These are phyloP conservation scores for Astreopora myriophthalma DNA, from an alignment of 64 coral and sea anemone species.

Conservation along the genomic window DNA sequence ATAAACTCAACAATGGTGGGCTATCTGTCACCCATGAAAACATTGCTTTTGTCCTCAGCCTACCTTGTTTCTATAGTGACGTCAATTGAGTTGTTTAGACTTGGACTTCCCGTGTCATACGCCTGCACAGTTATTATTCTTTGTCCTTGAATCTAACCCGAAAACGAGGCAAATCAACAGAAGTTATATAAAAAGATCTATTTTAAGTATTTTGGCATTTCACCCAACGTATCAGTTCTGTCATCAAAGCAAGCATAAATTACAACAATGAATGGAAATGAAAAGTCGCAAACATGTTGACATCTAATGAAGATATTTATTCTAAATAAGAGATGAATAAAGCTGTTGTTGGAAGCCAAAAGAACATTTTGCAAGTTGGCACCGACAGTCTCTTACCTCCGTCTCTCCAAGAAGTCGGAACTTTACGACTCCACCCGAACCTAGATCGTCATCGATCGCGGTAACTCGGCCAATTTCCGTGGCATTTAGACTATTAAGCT, in stretches of 20 bases:
- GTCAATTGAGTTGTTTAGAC: conserved; percentile 64
- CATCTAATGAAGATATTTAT: too few species aligned
- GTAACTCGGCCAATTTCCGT: conserved; percentile 32
- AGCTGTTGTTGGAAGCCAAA: too few species aligned
- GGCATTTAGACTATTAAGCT: conserved; percentile 9
- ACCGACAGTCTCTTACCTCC: conserved; percentile 72
- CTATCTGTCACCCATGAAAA: too few species aligned
- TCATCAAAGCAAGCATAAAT: too few species aligned
- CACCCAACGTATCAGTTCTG: too few species aligned
- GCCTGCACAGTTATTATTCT: conserved; percentile 43
- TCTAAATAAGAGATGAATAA: too few species aligned
- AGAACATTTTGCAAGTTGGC: too few species aligned
- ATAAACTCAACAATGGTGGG: too few species aligned
- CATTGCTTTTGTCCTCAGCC: background rate
- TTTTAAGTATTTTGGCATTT: too few species aligned
- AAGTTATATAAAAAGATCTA: too few species aligned
- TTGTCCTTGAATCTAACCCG: conserved; percentile 17
- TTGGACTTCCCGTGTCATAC: conserved; percentile 64
- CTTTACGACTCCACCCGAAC: conserved; percentile 73
- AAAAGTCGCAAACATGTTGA: too few species aligned
- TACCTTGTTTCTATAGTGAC: conserved; percentile 74
- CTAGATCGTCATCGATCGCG: conserved; percentile 75
- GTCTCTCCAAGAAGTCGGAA: conserved; percentile 69
- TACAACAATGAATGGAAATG: too few species aligned
- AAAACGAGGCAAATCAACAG: background rate